Evolutionary conservation across 2,888 invertebrate species (phyloP), one percentile per base, ranked within the genome.

Genomic region (Parnassius apollo): DNA sequence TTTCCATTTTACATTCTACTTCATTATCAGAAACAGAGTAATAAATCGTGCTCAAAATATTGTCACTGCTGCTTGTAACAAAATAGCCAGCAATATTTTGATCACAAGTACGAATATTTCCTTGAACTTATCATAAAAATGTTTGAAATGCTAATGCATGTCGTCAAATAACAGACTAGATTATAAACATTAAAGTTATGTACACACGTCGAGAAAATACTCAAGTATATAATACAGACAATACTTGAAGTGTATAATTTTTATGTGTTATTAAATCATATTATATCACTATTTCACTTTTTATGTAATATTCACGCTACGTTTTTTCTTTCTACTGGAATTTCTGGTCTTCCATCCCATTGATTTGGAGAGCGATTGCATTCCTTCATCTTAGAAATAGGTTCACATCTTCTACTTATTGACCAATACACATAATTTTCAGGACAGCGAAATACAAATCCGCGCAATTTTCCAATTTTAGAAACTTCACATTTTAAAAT

Each of bases 401-500:
- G 93, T 83, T 97, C 96, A 78, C 96, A 97, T 75, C 95, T 92
- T 81, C 94, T 93, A 71, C 96, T 96, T 3, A 95, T 93, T 52
- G 94, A 93, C 96, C 96, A 96, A 78, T 95, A 97, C 4, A 94
- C 92, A 72, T 94, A 96, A 52, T 94, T 94, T 72, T 94, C 89
- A 0, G 97, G 97, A 83, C 97, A 97, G 74, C 95, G 95, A 80
- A 95, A 94, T 12, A 97, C 88, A 72, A 93, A 94, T 13, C 95
- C 96, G 81, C 94, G 92, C 70, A 96, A 79, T 59, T 85, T 91
- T 54, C 88, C 92, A 1, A 86, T 77, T 67, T 88, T 87, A 11
- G 75, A 68, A 70, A 83, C 88, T 72, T 90, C 88, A 80, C 97
- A 97, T 83, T 95, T 96, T 57, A 96, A 89, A 78, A 96, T 96